phyloP scores from a whole-genome alignment of 2,113 vertebrate species.

The Jaculus jaculus region DNA sequence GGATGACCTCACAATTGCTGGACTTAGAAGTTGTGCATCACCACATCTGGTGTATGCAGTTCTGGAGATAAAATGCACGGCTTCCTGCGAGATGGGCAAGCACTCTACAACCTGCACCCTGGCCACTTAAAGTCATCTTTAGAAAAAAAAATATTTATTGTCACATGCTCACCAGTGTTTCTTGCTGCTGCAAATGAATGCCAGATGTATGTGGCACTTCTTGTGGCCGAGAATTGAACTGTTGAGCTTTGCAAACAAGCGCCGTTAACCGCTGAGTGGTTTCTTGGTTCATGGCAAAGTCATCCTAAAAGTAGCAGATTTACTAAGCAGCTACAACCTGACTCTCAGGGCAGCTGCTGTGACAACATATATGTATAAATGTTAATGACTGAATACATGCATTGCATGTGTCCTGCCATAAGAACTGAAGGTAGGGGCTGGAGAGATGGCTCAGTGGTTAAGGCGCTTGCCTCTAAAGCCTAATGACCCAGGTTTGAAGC shows the following conservation, averaged over 20 bases:
- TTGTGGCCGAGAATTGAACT: no score
- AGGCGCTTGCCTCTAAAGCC: no score
- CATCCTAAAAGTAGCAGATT: not conserved
- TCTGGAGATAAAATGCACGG: not conserved
- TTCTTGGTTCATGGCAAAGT: not conserved
- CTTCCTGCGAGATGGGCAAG: not conserved
- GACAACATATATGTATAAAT: not conserved
- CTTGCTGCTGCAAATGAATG: no score
- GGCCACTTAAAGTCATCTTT: no score
- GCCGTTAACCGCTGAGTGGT: no score
- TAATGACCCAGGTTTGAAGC: no score
- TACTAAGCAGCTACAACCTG: not conserved
- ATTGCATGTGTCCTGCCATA: not conserved
- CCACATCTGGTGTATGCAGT: not conserved
- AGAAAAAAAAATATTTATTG: no score
- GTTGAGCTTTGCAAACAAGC: no score
- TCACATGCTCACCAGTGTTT: no score
- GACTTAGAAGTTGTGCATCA: not conserved
- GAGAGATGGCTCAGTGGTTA: no score
- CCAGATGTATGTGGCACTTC: no score
- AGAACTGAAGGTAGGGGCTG: not conserved
- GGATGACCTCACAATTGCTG: not conserved
- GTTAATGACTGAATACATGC: not conserved
- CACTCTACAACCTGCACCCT: no score
- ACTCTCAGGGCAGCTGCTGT: not conserved